Percentiles rank a stretch among this genome's conserved stretches.
Evolutionary conservation across 2,888 invertebrate genomes (phyloP).

Genomic region (Lasius platythorax): DNA sequence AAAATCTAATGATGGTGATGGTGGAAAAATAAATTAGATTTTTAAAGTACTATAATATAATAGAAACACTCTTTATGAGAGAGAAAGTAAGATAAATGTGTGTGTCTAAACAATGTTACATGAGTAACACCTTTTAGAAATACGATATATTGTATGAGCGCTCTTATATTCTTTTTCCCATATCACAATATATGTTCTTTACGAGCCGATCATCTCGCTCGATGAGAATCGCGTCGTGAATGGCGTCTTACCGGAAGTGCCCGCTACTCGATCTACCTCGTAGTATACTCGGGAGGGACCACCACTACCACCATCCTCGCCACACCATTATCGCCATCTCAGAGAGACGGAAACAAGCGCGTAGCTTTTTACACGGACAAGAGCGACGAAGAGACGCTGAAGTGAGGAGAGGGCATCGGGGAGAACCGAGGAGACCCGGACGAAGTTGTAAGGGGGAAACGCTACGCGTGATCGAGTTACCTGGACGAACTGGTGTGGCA

Average conservation of each 20-base stretch:
- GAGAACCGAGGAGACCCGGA: constrained; percentile 45
- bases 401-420: constrained; percentile 46
- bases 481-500: constrained; percentile 77
- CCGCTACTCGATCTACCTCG: constrained; percentile 80
- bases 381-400: constrained; percentile 47
- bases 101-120: neutral
- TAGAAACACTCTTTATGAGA: neutral
- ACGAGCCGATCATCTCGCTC: constrained; percentile 16
- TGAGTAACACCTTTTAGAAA: neutral
- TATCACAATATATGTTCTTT: neutral
- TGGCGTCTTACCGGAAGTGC: constrained; percentile 78
- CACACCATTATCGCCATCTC: constrained; percentile 56
- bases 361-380: constrained; percentile 38
- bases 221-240: constrained; percentile 38
- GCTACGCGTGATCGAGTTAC: constrained; percentile 84
- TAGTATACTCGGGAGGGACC: constrained; percentile 60
- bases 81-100: neutral
- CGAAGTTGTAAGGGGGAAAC: constrained; percentile 72
- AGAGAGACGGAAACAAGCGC: constrained; percentile 45
- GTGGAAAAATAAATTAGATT: neutral
- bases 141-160: neutral
- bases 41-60: neutral
- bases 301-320: constrained; percentile 61
- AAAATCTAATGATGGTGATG: neutral
- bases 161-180: neutral